Conservation (phyloP, 2,797 vertebrate genomes). For the Chaetophractus vellerosus region DNA sequence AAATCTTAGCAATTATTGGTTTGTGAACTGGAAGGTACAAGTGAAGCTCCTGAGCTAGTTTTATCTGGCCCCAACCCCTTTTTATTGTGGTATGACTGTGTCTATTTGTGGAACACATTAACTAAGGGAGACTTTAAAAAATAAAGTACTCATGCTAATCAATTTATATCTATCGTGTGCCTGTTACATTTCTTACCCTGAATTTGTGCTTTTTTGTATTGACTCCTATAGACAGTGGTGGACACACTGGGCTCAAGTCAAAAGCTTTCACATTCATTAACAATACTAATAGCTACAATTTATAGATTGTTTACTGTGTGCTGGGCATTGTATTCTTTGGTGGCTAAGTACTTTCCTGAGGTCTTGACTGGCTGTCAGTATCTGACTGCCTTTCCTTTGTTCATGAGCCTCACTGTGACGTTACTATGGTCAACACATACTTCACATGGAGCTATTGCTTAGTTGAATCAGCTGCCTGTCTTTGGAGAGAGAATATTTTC, state of each 20-base stretch:
- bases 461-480: constrained; percentile 20
- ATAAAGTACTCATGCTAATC: not conserved
- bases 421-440: not conserved
- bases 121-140: not conserved
- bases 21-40: not conserved
- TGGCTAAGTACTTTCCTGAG: not conserved
- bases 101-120: constrained; percentile 11
- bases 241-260: not conserved
- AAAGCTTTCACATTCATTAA: constrained; percentile 23
- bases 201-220: not conserved
- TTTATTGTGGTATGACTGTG: not conserved
- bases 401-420: not conserved
- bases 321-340: not conserved
- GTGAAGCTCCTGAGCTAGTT: not conserved
- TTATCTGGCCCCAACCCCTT: not conserved
- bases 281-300: not conserved
- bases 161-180: not conserved
- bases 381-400: not conserved
- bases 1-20: not conserved
- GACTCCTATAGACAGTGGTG: not conserved
- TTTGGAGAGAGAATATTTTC: not conserved
- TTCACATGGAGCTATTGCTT: not conserved
- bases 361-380: not conserved
- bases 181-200: not conserved
- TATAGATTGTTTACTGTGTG: not conserved